Evolutionary conservation across 2,113 vertebrate species (phyloP), one percentile per base, ranked within the genome.

Genomic region (Madoqua kirkii): DNA sequence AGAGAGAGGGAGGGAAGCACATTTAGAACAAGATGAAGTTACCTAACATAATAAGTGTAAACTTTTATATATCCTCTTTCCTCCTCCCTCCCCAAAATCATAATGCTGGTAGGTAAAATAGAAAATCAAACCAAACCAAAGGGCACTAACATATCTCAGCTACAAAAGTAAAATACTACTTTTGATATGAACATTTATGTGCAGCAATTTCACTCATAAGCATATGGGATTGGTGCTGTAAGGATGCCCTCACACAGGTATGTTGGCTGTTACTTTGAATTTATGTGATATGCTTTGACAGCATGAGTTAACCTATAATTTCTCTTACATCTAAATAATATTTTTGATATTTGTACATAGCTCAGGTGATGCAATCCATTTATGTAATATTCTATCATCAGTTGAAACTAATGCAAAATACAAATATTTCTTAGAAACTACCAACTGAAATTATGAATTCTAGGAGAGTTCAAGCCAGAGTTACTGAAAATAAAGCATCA

Each of bases 91-190:
- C 4, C 25, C 36, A 7, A 78, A 40, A 17, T 48, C 31, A 17
- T 29, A 43, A 95, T n/a, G 31, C 23, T 40, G 7, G 15, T 29
- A 31, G 16, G 33, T 55, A 78, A 93, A 81, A 48, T 48, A 57
- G 81, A 33, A 91, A 95, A 89, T 31, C 5, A 87, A 78, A 87
- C 36, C 23, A 85, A 85, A 87, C 29, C 25, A 71, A 55, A 48
- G 2, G 43, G 17, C 15, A n/a, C 48, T 83, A 60, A 50, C 0
- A n/a, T 52, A 74, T 79, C 14, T 89, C 67, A 92, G 27, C 15
- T 57, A 52, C 33, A 27, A 50, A 91, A 92, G 27, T 19, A 57
- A 89, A 89, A 15, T 16, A 33, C 3, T 23, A 25, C 23, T 3
- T 93, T n/a, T 87, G 36, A 55, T 31, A 27, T 45, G 12, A 12